Conservation (phyloP, 2,113 vertebrate species). For the Euleptes europaea region DNA sequence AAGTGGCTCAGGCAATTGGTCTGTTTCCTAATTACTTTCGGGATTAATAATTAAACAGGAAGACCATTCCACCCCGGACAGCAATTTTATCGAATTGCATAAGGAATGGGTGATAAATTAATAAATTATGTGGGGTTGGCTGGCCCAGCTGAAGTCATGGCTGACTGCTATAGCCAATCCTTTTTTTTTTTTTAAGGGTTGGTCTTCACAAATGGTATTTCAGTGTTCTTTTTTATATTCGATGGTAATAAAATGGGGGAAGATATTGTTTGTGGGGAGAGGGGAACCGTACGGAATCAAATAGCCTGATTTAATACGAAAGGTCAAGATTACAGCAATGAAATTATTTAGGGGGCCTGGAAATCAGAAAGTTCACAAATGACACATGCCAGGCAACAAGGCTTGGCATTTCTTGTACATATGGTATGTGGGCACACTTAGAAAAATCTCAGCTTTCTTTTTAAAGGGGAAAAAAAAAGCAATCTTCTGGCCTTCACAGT, state of each 20-base stretch:
- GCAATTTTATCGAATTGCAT: conserved; percentile 66
- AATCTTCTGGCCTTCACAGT: neutral
- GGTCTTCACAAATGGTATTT: conserved; percentile 56
- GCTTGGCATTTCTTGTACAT: neutral
- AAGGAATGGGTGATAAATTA: conserved; percentile 73
- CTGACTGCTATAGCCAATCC: conserved; percentile 61
- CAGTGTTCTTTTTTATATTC: conserved; percentile 31
- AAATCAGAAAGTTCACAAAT: neutral
- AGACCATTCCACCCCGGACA: conserved; percentile 57
- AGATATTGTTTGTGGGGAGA: neutral
- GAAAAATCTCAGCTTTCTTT: neutral
- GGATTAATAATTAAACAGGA: conserved; percentile 70
- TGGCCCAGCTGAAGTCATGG: conserved; percentile 59
- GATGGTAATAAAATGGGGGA: neutral
- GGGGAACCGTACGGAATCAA: neutral
- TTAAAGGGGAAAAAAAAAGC: neutral
- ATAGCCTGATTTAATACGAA: neutral
- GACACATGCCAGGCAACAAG: neutral
- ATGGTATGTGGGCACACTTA: neutral
- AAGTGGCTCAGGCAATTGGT: conserved; percentile 55
- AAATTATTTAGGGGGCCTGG: neutral
- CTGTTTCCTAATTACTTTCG: conserved; percentile 66
- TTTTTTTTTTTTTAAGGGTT: neutral
- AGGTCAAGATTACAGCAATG: no score
- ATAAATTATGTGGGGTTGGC: conserved; percentile 69